These are phyloP conservation scores for Belonocnema kinseyi DNA, from an alignment of 1,140 invertebrate genomes.

Conservation along the genomic window DNA sequence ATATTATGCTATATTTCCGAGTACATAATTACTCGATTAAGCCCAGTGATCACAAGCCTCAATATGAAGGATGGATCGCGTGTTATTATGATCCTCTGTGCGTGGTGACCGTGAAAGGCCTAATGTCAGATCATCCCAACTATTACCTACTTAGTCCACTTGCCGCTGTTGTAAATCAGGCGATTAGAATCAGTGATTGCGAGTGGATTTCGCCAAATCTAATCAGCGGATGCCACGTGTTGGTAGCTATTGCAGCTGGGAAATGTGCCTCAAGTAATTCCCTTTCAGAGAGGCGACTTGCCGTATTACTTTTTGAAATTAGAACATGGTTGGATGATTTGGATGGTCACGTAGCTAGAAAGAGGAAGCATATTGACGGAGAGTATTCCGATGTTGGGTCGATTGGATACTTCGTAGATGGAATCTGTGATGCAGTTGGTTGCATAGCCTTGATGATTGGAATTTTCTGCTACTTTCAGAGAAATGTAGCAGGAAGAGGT, in stretches of 20 bases:
- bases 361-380: slow-evolving; percentile 81
- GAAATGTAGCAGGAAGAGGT: slow-evolving; percentile 81
- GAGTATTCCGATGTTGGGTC: slow-evolving; percentile 84
- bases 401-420: slow-evolving; percentile 84
- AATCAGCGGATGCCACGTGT: slow-evolving; percentile 85
- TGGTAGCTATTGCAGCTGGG: slow-evolving; percentile 82
- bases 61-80: slow-evolving; percentile 75
- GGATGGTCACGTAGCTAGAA: slow-evolving; percentile 86
- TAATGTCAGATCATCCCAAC: slow-evolving; percentile 85
- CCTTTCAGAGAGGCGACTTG: slow-evolving; percentile 80
- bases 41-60: slow-evolving; percentile 45
- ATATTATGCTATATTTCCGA: slow-evolving; percentile 77
- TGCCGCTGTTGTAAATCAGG: slow-evolving; percentile 80
- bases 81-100: slow-evolving; percentile 84
- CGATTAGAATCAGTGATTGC: slow-evolving; percentile 79
- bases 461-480: slow-evolving; percentile 80
- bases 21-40: slow-evolving; percentile 78
- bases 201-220: slow-evolving; percentile 85
- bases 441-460: slow-evolving; percentile 82
- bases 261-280: slow-evolving; percentile 83
- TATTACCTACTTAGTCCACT: slow-evolving; percentile 86
- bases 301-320: slow-evolving; percentile 84
- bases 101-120: slow-evolving; percentile 84
- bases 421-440: slow-evolving; percentile 84
- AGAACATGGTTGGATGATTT: slow-evolving; percentile 87